Base-by-base conservation (phyloP, 1,140 invertebrate genomes). In the Apis dorsata region DNA sequence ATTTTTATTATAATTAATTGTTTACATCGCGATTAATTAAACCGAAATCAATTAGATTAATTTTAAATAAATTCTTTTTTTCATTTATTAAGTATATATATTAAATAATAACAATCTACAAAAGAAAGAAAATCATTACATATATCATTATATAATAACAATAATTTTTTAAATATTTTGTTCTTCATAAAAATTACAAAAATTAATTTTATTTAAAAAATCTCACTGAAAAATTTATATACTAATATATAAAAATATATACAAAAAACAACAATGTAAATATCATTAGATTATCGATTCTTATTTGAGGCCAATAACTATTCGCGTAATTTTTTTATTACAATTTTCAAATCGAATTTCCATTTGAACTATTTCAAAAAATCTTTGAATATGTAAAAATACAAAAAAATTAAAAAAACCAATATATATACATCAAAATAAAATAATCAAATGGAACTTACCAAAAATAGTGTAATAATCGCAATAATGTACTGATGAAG, bases 401-500 rank as follows among this genome's bases (percentile, higher is more conserved):
- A 13, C 2, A 13, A 53, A 53, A 53, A 13, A 53, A 53, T 53
- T 12, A 13, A 7, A 44, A 44, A 44, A 44, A 44, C 0, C 34
- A 44, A 7, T 44, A 44, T 44, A 44, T 5, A 44, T 7, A 44
- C 5, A 44, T 4, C 5, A 44, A 44, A 44, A 44, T 44, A 44
- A 44, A 44, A 0, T 7, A 0, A 44, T 0, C 5, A 44, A 44
- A 44, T 44, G 34, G 34, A 78, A 86, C 85, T 87, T 68, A 86
- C 86, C 86, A 65, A 49, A 28, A 57, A 21, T 28, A 15, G 21
- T 65, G 19, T 51, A 69, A 44, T 17, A 57, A n/a, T 69, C 15
- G 15, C 51, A 68, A 78, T 17, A 60, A 34, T 10, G n/a, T 12
- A 44, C 15, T 44, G 66, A 62, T 65, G 55, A 73, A 66, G 44